Base-by-base conservation (phyloP, 2,888 invertebrate genomes). In the Thereva nobilitata region DNA sequence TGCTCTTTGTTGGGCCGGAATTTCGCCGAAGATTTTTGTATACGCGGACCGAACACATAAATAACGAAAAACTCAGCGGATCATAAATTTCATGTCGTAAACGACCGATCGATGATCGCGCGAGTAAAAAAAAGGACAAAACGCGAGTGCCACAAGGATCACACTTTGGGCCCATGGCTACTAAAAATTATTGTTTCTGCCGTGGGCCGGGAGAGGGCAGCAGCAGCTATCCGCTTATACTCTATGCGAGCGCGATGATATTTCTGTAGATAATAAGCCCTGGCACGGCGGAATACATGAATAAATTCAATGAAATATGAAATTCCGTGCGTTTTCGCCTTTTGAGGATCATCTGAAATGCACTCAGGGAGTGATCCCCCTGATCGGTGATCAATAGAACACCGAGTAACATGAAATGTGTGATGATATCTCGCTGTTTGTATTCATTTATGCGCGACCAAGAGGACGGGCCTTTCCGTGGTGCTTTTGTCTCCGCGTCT, bases 1-100 rank as follows among this genome's bases (percentile, higher is more conserved):
- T 67, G 67, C 57, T 64, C 64, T 59, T 66, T 67, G 54, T 41
- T 55, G 54, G 34, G 45, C 38, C 45, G 47, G 64, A 64, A 64
- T 64, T 64, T 64, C 47, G 12, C 54, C 38, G 42, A 49, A 54
- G 57, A 69, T 67, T 69, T 67, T 69, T 69, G 65, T 67, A 64
- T 69, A 67, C 67, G 67, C 67, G 69, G 67, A 59, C 67, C 67
- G 69, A 69, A 64, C 67, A 69, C 69, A 69, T 69, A 69, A 69
- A 69, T 69, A 67, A 69, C 69, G 65, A 64, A 66, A 69, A 67
- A 67, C 53, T 67, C 65, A 65, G 53, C 67, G 67, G 69, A 69
- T 69, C 69, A 69, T 69, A 69, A 69, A 69, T 69, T 67, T 69
- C 49, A 55, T 23, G 50, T 8, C 4, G n/a, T 12, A 4, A 47